phyloP scores from a whole-genome alignment of 2,797 vertebrate genomes.

The Benthosema pterotum region DNA sequence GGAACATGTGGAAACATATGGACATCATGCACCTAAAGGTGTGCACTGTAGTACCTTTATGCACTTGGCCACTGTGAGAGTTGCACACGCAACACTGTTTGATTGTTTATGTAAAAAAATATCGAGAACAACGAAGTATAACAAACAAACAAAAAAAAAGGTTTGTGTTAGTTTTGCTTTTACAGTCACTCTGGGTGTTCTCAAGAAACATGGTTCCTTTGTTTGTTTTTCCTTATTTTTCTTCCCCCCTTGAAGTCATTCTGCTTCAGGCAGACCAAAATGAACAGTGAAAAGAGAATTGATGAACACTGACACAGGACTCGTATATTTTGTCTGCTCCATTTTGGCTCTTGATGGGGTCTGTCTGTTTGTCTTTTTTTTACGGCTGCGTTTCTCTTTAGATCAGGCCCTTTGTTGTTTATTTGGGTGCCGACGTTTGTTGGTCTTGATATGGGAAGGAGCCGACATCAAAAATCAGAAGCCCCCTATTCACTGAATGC shows the following conservation, averaged over 20 bases:
- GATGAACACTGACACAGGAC: too few species aligned
- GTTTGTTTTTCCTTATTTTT: too few species aligned
- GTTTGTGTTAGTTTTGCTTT: conserved; percentile 12
- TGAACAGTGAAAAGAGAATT: too few species aligned
- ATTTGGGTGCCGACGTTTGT: conserved; percentile 27
- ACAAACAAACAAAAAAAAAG: conserved; percentile 20
- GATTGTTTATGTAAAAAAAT: conserved; percentile 11
- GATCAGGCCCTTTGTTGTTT: neutral
- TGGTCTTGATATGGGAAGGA: conserved; percentile 35
- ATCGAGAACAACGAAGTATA: conserved; percentile 28
- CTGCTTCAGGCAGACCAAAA: too few species aligned
- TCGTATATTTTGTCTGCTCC: too few species aligned
- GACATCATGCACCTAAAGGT: conserved; percentile 1
- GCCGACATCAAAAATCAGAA: conserved; percentile 47
- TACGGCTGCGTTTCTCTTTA: conserved; percentile 14
- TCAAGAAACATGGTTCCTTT: too few species aligned
- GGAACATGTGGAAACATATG: too few species aligned
- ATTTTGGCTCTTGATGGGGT: conserved; percentile 8
- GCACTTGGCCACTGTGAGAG: conserved; percentile 3
- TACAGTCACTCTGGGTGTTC: conserved; percentile 15
- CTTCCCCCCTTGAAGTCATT: too few species aligned
- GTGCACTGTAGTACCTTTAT: neutral
- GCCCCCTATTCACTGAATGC: conserved; percentile 55
- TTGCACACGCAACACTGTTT: neutral
- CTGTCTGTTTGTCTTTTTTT: neutral